Percentiles rank a stretch among this genome's conserved stretches.
phyloP scores from a whole-genome alignment of 2,888 invertebrate species.

The Teleogryllus oceanicus region DNA sequence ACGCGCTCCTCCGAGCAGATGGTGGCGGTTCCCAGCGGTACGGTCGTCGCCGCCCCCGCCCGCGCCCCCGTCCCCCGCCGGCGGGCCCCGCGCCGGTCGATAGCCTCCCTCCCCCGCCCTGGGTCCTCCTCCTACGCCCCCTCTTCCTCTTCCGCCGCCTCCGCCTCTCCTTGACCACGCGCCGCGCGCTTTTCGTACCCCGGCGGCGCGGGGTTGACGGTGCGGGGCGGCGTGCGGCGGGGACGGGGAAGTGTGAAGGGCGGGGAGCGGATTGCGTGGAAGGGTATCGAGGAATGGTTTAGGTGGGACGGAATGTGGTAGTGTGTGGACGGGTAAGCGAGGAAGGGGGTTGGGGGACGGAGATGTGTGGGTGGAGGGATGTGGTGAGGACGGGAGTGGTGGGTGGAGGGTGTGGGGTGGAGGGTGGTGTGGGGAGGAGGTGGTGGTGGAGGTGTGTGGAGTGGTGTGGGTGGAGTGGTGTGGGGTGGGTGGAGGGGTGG shows the following conservation, averaged over 20 bases:
- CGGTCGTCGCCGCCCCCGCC: neutral
- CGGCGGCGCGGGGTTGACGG: neutral
- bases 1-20: neutral
- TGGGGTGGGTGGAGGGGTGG: too few relatives aligned
- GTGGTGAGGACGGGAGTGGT: too few relatives aligned
- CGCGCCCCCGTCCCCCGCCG: neutral
- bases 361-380: too few relatives aligned
- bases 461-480: neutral
- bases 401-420: too few relatives aligned
- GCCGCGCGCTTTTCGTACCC: neutral
- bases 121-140: too few relatives aligned
- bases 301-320: neutral
- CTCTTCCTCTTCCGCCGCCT: too few relatives aligned
- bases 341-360: too few relatives aligned
- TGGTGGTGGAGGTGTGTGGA: neutral
- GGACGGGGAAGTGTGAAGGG: neutral
- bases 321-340: too few relatives aligned
- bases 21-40: conserved; percentile 5
- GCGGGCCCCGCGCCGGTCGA: neutral
- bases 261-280: neutral
- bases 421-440: neutral
- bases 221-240: neutral
- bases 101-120: neutral
- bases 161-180: neutral
- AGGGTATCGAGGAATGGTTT: too few relatives aligned